Percentiles rank a stretch among this genome's conserved stretches.
phyloP scores from a whole-genome alignment of 2,797 vertebrate species.

The Tragelaphus oryx region DNA sequence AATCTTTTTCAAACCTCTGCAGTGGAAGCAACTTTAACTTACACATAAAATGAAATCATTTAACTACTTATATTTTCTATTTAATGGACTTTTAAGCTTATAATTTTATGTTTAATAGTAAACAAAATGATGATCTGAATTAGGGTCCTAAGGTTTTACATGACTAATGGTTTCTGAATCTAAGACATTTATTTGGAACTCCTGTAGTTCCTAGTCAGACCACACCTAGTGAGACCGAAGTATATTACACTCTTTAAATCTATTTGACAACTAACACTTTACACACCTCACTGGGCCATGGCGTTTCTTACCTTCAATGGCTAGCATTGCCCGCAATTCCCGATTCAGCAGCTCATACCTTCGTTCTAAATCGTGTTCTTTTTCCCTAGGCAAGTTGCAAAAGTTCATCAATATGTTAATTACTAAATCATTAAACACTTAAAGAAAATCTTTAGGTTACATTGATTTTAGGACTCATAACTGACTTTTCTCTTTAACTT shows the following conservation, averaged over 20 bases:
- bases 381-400: conserved; percentile 97
- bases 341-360: conserved; percentile 98
- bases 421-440: conserved; percentile 99
- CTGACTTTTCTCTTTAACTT: conserved; percentile 91
- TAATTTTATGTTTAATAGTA: background rate
- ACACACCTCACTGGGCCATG: background rate
- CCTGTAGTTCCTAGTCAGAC: background rate
- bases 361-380: conserved; percentile 99
- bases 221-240: background rate
- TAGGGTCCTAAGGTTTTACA: conserved; percentile 5
- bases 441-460: conserved; percentile 97
- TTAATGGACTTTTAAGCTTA: background rate
- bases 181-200: conserved; percentile 44
- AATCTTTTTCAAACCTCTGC: background rate
- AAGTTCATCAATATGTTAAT: conserved; percentile 99
- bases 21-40: conserved; percentile 39
- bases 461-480: conserved; percentile 92
- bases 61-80: conserved; percentile 32
- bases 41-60: conserved; percentile 54
- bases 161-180: conserved; percentile 25
- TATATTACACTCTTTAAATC: background rate
- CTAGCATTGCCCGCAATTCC: conserved; percentile 96
- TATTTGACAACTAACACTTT: background rate
- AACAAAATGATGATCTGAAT: conserved; percentile 33
- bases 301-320: conserved; percentile 93